Evolutionary conservation across 2,888 invertebrate species (phyloP).

Genomic region (Germaria angustata): DNA sequence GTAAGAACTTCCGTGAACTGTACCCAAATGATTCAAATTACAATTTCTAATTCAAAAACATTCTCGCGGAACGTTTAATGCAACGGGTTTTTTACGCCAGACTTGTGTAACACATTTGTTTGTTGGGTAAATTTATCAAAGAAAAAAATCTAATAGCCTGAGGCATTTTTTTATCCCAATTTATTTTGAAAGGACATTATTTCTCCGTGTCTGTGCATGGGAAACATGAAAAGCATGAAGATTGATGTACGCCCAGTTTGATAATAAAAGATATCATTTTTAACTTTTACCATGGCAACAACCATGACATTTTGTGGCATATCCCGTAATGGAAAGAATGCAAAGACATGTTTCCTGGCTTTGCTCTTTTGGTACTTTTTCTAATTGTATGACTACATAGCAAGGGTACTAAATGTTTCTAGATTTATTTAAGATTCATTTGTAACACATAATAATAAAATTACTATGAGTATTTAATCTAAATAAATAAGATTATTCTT

Average conservation of each 20-base stretch:
- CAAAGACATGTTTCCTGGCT: neutral
- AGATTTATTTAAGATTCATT: neutral
- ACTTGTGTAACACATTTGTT: neutral
- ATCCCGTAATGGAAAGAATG: slow-evolving; percentile 33
- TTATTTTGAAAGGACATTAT: slow-evolving; percentile 33
- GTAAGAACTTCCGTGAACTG: no score
- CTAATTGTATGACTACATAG: neutral
- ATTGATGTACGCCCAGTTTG: slow-evolving; percentile 66
- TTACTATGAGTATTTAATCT: neutral
- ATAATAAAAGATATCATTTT: slow-evolving; percentile 59
- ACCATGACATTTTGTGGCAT: slow-evolving; percentile 56
- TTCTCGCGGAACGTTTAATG: no score
- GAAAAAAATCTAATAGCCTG: neutral
- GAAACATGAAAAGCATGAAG: slow-evolving; percentile 52
- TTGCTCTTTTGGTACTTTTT: neutral
- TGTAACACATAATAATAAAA: neutral
- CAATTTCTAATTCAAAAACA: no score
- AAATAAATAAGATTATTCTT: neutral
- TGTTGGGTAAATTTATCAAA: neutral
- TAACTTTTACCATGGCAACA: slow-evolving; percentile 40
- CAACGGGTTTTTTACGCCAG: neutral
- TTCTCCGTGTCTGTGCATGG: slow-evolving; percentile 21
- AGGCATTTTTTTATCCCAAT: slow-evolving; percentile 14
- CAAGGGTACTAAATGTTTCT: slow-evolving; percentile 18
- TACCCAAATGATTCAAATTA: no score